Conservation (phyloP, 2,113 vertebrate genomes). For the Nothobranchius kuhntae region DNA sequence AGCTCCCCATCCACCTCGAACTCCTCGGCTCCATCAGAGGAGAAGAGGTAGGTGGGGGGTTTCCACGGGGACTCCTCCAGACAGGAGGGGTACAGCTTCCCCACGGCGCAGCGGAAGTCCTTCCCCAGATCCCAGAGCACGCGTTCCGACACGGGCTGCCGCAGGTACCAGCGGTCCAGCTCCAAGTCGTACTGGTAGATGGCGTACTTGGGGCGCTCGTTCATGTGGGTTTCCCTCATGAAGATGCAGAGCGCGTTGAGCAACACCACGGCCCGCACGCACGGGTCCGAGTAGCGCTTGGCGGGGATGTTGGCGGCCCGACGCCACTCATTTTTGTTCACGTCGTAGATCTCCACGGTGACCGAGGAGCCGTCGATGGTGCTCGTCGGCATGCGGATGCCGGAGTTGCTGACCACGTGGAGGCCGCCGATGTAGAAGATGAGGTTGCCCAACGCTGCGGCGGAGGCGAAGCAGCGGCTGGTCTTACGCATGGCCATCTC, state of each 20-base stretch:
- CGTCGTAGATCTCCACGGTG: constrained; percentile 93
- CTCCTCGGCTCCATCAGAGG: constrained; percentile 90
- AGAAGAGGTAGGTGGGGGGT: constrained; percentile 94
- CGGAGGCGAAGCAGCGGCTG: constrained; percentile 94
- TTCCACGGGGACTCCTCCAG: constrained; percentile 98
- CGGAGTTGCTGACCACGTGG: constrained; percentile 92
- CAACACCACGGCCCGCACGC: constrained; percentile 91
- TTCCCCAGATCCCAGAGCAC: constrained; percentile 96
- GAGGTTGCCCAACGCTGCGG: constrained; percentile 90
- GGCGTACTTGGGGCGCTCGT: constrained; percentile 93
- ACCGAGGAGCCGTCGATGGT: constrained; percentile 92
- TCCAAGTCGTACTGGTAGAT: constrained; percentile 94
- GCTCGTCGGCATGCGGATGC: constrained; percentile 86
- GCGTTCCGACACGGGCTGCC: constrained; percentile 93
- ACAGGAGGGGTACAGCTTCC: constrained; percentile 97
- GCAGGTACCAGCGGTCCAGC: constrained; percentile 91
- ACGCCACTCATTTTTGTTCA: constrained; percentile 95
- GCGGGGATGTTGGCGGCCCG: constrained; percentile 92
- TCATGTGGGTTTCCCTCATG: constrained; percentile 94
- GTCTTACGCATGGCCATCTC: constrained; percentile 95
- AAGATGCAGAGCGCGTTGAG: constrained; percentile 92
- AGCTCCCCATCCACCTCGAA: constrained; percentile 93
- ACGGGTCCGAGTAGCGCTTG: constrained; percentile 92
- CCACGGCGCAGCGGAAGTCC: constrained; percentile 94
- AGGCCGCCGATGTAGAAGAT: constrained; percentile 97